Evolutionary conservation across 2,888 invertebrate genomes (phyloP), one percentile per base, ranked within the genome.

Genomic region (Esperia sulphurella): DNA sequence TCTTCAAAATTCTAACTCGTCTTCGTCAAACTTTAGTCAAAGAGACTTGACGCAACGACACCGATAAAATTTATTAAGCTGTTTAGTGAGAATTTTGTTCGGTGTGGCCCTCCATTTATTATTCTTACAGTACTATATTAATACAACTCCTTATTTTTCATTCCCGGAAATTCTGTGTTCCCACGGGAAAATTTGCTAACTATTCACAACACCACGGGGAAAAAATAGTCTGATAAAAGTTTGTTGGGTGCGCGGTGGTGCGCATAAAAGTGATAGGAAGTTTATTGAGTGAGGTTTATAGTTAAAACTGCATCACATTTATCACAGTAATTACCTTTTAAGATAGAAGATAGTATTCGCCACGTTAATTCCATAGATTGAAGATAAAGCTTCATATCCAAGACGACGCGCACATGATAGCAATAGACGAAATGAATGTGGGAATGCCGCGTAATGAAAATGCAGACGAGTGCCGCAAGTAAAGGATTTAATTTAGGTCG

Each of bases 371-470:
- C 45, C 21, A 40, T 47, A 41, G 51, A 51, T 51, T 14, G 45
- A 28, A 48, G 51, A 51, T 51, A 51, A 58, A 59, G 52, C 56
- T 63, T 62, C 61, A 61, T 65, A 67, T 63, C 52, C 71, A 68
- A 75, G 68, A 65, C 66, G 65, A 61, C 55, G 54, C 59, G 62
- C 71, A 65, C 75, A 78, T 74, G 76, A 72, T 68, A 65, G 63
- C 62, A 61, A 62, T 64, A 63, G 64, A 65, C 65, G 63, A 68
- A 73, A 69, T 69, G 58, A 64, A 71, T 74, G 74, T 79, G 79
- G 70, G 76, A 77, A 79, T 68, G 57, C 55, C n/a, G 54, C 51
- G 52, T 59, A 59, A 61, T 62, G 33, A 33, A 9, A 33, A 8
- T 8, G 33, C 10, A 61, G 66, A 57, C 57, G 46, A 55, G 60